These are phyloP conservation scores for Solea senegalensis DNA, from an alignment of 2,113 vertebrate genomes.

Conservation along the genomic window DNA sequence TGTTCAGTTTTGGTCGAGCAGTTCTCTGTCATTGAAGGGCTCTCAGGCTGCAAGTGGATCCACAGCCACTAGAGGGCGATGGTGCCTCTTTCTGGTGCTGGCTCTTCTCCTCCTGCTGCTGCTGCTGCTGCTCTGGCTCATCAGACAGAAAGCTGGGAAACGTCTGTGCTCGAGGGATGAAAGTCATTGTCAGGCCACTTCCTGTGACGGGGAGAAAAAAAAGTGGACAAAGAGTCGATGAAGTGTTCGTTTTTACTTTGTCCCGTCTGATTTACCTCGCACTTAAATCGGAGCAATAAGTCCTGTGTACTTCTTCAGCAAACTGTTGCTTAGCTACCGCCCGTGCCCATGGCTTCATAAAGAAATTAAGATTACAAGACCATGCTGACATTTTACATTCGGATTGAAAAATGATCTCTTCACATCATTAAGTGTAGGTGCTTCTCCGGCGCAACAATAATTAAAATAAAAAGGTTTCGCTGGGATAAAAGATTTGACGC, in stretches of 20 bases:
- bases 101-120: constrained; percentile 53
- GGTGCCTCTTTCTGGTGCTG: constrained; percentile 81
- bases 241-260: neutral
- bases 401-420: neutral
- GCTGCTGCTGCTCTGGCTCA: constrained; percentile 77
- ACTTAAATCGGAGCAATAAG: neutral
- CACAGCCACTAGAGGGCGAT: constrained; percentile 88
- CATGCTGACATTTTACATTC: neutral
- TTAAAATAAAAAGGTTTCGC: neutral
- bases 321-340: constrained; percentile 63
- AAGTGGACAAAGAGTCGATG: neutral
- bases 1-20: constrained; percentile 72
- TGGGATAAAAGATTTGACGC: neutral
- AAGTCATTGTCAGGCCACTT: constrained; percentile 83
- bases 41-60: constrained; percentile 87
- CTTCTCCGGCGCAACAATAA: neutral
- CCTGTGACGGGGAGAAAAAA: constrained; percentile 70
- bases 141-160: constrained; percentile 93
- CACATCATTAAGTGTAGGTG: neutral
- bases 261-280: neutral
- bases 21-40: constrained; percentile 88
- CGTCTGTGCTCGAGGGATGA: constrained; percentile 94
- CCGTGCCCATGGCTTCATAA: neutral
- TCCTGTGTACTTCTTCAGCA: neutral
- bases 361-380: neutral